Percentiles rank a stretch among this genome's conserved stretches.
These are phyloP conservation scores for Alviniconcha marisindica DNA, from an alignment of 1,140 invertebrate species.

Conservation along the genomic window DNA sequence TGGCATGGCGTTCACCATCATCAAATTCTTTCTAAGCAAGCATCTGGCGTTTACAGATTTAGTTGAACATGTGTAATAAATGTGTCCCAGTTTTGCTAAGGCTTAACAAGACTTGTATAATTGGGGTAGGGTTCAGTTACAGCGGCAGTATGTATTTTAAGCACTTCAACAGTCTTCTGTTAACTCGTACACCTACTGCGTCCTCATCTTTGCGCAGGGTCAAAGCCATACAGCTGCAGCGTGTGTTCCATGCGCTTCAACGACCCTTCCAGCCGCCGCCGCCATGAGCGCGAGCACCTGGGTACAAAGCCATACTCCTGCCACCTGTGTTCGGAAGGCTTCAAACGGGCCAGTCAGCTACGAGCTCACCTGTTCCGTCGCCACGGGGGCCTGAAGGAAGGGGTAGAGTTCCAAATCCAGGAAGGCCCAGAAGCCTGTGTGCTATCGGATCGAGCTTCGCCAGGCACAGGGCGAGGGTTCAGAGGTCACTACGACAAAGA, in stretches of 20 bases:
- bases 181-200: too few relatives aligned
- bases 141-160: too few relatives aligned
- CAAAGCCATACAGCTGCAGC: conserved; percentile 98
- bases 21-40: too few relatives aligned
- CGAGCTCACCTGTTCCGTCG: conserved; percentile 57
- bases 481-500: neutral
- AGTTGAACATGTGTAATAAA: too few relatives aligned
- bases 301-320: conserved; percentile 73
- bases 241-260: conserved; percentile 84
- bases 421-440: conserved; percentile 28
- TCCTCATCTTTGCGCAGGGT: conserved; percentile 79
- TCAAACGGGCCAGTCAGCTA: conserved; percentile 64
- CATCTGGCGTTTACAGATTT: too few relatives aligned
- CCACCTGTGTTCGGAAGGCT: conserved; percentile 65
- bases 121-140: too few relatives aligned
- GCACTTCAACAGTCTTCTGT: too few relatives aligned
- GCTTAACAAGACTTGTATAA: too few relatives aligned
- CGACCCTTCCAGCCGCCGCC: conserved; percentile 62
- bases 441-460: conserved; percentile 28
- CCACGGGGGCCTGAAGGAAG: conserved; percentile 47
- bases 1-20: too few relatives aligned
- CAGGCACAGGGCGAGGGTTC: neutral
- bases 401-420: conserved; percentile 22
- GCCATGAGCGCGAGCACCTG: conserved; percentile 77
- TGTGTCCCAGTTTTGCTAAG: too few relatives aligned